Evolutionary conservation across 2,888 invertebrate genomes (phyloP), one percentile per base, ranked within the genome.

Genomic region (Copidosoma aretas): DNA sequence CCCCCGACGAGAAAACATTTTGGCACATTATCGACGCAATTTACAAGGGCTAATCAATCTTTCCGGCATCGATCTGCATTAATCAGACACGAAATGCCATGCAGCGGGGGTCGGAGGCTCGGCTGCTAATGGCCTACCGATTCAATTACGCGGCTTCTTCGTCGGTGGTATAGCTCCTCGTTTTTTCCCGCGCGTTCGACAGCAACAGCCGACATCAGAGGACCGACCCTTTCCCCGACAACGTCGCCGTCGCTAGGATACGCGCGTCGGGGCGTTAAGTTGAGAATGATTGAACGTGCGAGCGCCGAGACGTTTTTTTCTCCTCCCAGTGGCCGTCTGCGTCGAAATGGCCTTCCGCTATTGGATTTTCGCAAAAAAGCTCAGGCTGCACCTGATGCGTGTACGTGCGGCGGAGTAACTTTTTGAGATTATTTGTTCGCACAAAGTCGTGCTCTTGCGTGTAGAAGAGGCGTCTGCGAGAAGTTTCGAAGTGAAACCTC

Each of bases 71-170:
- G 43, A 46, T 17, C 74, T 74, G 78, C 77, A 80, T 80, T 81
- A 81, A 81, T 81, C 80, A 79, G 75, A 77, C 32, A 32, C 76
- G 76, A 73, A 75, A 73, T 71, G 72, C 77, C 75, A 59, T 52
- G 52, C 76, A 77, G 76, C 75, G 73, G 72, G 68, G 10, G 52
- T 21, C 52, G n/a, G 19, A 5, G 52, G 71, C 22, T 4, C 56
- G 4, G 22, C 70, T 71, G 75, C 75, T 80, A 81, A 80, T 79
- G 77, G 77, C 72, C 74, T 75, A 73, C 75, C 78, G 77, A 81
- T 81, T 81, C 78, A 78, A 78, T 80, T 81, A 78, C 73, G 67
- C 21, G 49, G 74, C 76, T 78, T 76, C 76, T 74, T 75, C 72
- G 46, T 14, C 46, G 14, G 5, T 49, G n/a, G n/a, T n/a, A n/a